Evolutionary conservation across 2,113 vertebrate genomes (phyloP).

Genomic region (Procavia capensis): DNA sequence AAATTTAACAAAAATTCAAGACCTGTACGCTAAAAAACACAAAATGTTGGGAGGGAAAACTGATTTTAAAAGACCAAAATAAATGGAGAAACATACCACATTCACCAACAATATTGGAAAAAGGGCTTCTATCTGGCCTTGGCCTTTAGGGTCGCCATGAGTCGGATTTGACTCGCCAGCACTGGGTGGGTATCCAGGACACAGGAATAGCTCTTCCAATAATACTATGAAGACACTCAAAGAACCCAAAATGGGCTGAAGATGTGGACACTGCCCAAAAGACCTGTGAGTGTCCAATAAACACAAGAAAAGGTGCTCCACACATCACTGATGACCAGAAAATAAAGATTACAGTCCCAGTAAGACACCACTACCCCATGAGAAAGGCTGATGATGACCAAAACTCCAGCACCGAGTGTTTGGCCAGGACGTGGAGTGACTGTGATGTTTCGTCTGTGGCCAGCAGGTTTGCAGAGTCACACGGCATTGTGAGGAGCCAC

Average conservation of each 20-base stretch:
- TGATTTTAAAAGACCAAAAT: conserved; percentile 18
- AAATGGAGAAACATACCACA: no score
- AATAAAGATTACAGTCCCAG: conserved; percentile 17
- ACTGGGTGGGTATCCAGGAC: neutral
- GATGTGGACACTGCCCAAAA: neutral
- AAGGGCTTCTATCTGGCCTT: neutral
- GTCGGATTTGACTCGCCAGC: no score
- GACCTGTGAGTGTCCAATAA: neutral
- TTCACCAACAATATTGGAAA: neutral
- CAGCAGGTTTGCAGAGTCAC: neutral
- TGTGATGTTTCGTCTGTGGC: no score
- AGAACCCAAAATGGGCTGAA: neutral
- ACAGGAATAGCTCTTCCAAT: neutral
- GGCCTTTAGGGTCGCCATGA: no score
- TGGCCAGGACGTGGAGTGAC: neutral
- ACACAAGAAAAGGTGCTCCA: neutral
- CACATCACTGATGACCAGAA: neutral
- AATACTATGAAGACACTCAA: neutral
- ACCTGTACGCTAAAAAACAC: neutral
- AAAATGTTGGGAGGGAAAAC: conserved; percentile 19
- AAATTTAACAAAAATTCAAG: neutral
- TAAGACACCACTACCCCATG: neutral
- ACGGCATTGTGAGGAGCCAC: no score
- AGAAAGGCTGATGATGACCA: neutral
- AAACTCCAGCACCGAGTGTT: neutral